Conservation (phyloP, 1,140 invertebrate species). For the Drosophila simulans region DNA sequence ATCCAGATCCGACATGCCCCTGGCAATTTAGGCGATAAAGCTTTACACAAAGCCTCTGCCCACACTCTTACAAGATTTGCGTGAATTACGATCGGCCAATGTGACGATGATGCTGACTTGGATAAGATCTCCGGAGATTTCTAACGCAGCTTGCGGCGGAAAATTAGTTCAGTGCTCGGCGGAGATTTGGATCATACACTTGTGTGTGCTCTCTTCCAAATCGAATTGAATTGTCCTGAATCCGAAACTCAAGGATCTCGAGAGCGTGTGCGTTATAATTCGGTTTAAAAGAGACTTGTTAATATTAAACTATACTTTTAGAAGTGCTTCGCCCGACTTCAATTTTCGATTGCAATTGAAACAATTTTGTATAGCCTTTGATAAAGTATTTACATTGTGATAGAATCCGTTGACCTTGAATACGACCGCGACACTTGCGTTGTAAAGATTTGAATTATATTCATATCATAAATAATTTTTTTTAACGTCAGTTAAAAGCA, state of each 20-base stretch:
- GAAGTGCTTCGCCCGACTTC: neutral
- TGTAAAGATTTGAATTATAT: neutral
- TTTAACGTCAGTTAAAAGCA: neutral
- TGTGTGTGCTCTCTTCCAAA: conserved; percentile 26
- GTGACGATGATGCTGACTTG: conserved; percentile 1
- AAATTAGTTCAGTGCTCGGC: conserved; percentile 44
- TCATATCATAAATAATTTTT: neutral
- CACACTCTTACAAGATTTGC: conserved; percentile 55
- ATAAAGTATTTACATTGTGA: too few species aligned
- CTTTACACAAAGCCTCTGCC: conserved; percentile 40
- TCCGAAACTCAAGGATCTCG: conserved; percentile 21
- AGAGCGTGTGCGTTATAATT: conserved; percentile 17
- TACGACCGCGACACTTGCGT: neutral
- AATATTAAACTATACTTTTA: neutral
- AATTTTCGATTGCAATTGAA: neutral
- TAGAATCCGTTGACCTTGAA: neutral
- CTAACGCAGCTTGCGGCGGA: conserved; percentile 16
- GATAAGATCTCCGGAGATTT: conserved; percentile 49
- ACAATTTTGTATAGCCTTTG: neutral
- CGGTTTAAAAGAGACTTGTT: neutral
- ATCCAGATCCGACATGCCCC: conserved; percentile 16
- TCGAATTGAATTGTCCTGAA: conserved; percentile 27
- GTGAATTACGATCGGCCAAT: conserved; percentile 54
- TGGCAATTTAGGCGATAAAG: conserved; percentile 50
- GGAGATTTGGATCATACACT: conserved; percentile 27